These are phyloP conservation scores for Neosilurus hyrtlii DNA, from an alignment of 2,797 vertebrate genomes.

Conservation along the genomic window DNA sequence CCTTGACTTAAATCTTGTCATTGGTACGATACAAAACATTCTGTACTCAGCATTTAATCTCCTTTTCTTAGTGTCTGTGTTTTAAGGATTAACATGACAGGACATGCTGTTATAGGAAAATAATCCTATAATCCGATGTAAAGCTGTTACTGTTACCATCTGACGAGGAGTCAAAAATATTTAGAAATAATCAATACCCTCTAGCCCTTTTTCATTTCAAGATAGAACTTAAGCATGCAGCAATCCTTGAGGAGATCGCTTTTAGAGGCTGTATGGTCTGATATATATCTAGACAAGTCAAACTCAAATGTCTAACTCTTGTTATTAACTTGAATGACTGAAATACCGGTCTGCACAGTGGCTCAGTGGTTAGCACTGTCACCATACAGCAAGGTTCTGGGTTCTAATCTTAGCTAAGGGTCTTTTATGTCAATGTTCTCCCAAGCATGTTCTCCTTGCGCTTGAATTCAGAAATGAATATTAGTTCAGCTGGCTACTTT, in stretches of 20 bases:
- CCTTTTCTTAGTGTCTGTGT: background rate
- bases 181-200: background rate
- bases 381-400: no score
- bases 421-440: no score
- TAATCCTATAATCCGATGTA: background rate
- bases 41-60: background rate
- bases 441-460: no score
- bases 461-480: no score
- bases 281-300: background rate
- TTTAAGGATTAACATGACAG: background rate
- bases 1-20: background rate
- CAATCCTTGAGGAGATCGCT: background rate
- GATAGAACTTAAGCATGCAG: background rate
- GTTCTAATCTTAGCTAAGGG: no score
- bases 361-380: no score
- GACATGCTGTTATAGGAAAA: background rate
- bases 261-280: no score
- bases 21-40: background rate
- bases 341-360: no score
- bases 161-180: conserved; percentile 1
- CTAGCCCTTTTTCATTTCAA: background rate
- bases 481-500: no score
- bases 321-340: no score
- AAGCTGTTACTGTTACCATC: background rate
- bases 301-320: background rate